These are phyloP conservation scores for Melieria omissa DNA, from an alignment of 2,888 invertebrate genomes.

Conservation along the genomic window DNA sequence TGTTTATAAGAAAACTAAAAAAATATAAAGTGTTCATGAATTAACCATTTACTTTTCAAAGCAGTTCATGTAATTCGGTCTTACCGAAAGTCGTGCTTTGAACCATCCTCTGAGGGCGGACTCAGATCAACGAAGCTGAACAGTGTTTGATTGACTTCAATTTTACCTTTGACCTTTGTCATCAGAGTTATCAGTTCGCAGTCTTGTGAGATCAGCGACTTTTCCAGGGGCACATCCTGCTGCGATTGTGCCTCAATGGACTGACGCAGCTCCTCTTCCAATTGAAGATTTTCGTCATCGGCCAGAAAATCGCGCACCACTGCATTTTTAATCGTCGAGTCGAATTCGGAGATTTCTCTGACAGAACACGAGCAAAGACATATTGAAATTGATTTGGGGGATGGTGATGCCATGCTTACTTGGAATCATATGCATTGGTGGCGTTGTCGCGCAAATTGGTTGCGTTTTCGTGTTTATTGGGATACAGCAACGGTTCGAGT, in stretches of 20 bases:
- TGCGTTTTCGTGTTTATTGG: conserved; percentile 71
- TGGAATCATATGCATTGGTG: conserved; percentile 60
- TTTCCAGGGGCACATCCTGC: conserved; percentile 69
- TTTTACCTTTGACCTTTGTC: conserved; percentile 71
- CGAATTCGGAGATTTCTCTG: conserved; percentile 65
- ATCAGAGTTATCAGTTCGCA: conserved; percentile 73
- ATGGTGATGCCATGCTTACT: conserved; percentile 48
- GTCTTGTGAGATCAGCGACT: conserved; percentile 71
- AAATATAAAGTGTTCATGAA: conserved; percentile 7
- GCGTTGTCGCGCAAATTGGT: conserved; percentile 72
- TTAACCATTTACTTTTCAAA: not conserved
- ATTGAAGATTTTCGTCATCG: conserved; percentile 66
- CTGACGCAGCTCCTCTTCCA: conserved; percentile 68
- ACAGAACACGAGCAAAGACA: not conserved
- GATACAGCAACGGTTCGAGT: conserved; percentile 70
- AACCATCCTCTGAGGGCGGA: conserved; percentile 68
- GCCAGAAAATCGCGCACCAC: conserved; percentile 66
- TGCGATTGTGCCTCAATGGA: conserved; percentile 66
- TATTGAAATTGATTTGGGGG: not conserved
- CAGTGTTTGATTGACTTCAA: conserved; percentile 72
- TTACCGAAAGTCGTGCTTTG: conserved; percentile 68
- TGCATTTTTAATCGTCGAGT: conserved; percentile 66
- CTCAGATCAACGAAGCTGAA: conserved; percentile 73
- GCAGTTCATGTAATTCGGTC: conserved; percentile 8
- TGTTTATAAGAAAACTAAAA: conserved; percentile 68